phyloP scores from a whole-genome alignment of 1,140 invertebrate species.

The Tyrophagus putrescentiae region DNA sequence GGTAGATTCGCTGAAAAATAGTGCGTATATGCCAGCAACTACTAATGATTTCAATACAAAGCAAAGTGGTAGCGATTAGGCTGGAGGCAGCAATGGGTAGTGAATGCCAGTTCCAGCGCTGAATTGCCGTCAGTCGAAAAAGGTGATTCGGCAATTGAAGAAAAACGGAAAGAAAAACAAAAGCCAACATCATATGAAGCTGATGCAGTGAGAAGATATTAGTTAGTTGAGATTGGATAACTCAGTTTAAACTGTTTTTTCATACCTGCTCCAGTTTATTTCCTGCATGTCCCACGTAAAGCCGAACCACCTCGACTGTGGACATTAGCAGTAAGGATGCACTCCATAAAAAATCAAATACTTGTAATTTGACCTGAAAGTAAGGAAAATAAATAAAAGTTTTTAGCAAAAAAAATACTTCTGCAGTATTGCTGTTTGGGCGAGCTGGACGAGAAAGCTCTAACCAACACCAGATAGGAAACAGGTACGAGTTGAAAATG shows the following conservation, averaged over 20 bases:
- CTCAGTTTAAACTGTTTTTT: neutral
- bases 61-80: neutral
- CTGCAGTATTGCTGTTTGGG: neutral
- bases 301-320: neutral
- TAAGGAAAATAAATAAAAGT: neutral
- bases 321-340: neutral
- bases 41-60: neutral
- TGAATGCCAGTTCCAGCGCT: neutral
- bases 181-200: slow-evolving; percentile 6
- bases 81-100: neutral
- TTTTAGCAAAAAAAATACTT: neutral
- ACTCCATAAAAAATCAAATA: neutral
- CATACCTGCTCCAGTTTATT: slow-evolving; percentile 10
- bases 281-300: slow-evolving; percentile 11
- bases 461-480: neutral
- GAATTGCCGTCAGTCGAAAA: neutral
- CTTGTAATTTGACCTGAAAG: neutral
- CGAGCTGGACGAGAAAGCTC: neutral
- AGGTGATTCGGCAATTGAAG: slow-evolving; percentile 15
- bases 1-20: slow-evolving; percentile 6
- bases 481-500: neutral
- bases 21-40: neutral
- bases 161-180: neutral
- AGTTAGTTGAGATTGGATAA: neutral
- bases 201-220: too few relatives aligned